Base-by-base conservation (phyloP, 2,113 vertebrate genomes). In the Xiphophorus maculatus region DNA sequence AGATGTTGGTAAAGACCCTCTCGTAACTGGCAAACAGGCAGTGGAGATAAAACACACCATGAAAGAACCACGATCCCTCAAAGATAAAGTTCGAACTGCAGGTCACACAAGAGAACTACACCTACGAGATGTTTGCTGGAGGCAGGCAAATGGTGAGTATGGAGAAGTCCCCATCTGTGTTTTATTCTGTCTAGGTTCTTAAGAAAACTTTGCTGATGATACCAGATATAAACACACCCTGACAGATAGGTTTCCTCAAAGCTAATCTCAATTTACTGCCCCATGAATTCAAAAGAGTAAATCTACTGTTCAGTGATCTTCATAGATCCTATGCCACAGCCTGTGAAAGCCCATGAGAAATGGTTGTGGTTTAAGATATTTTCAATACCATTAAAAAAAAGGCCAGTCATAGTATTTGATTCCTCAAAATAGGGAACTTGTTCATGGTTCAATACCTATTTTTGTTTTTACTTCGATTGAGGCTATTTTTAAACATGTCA, bases 1-100 rank as follows among this genome's bases (percentile, higher is more conserved):
- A 97, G 96, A 97, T 91, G 86, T 97, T 0, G 95, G 94, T 72
- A 93, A 65, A 74, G 96, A 97, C 80, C 93, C 92, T 37, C 88
- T 97, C 58, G 92, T 97, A 27, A 92, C 73, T 64, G 96, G 95
- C 30, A 96, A 92, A 79, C 96, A 97, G 87, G 96, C 95, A 32
- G 95, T 97, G 86, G 96, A 97, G 90, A 95, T 97, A 80, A 95
- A 93, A 73, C 96, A 97, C 90, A 96, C 96, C 0, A 81, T 97
- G 25, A 96, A 95, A 84, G 96, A 97, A 78, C 91, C 95, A 0
- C 92, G 96, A 15, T 92, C 96, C 6, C 93, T 97, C 19, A 91
- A 94, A 0, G 96, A 97, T 85, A 93, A 89, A 0, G 76, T 97
- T 82, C 88, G 62, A 61, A 90, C 88, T 19, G 73, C 37, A 0